phyloP scores from a whole-genome alignment of 2,797 vertebrate genomes.

The Leptoclinus maculatus region DNA sequence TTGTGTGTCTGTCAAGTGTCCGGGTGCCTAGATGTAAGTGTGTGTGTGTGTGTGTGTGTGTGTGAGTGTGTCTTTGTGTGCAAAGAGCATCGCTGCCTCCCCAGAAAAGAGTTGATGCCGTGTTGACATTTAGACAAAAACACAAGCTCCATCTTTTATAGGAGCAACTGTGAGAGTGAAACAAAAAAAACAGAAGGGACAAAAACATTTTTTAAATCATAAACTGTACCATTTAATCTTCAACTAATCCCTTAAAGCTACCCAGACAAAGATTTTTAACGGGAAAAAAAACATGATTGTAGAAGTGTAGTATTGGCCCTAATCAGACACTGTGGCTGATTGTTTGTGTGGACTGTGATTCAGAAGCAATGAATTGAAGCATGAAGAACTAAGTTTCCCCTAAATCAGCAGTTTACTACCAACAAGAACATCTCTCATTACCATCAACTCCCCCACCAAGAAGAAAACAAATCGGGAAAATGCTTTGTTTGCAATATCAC shows the following conservation, averaged over 20 bases:
- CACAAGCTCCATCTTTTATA: constrained; percentile 48
- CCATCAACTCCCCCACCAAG: background rate
- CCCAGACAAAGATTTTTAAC: background rate
- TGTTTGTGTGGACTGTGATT: background rate
- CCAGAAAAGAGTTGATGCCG: constrained; percentile 51
- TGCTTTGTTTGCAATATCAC: background rate
- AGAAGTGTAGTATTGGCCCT: background rate
- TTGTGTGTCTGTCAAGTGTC: background rate
- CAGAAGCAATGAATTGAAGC: constrained; percentile 11
- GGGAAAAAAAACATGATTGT: background rate
- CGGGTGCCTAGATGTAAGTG: background rate
- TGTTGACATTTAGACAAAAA: constrained; percentile 71
- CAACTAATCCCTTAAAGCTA: background rate
- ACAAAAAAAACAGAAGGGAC: constrained; percentile 9
- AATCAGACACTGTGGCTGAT: background rate
- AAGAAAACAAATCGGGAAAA: background rate
- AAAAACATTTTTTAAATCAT: background rate
- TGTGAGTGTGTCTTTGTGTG: constrained; percentile 14
- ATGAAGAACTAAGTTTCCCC: background rate
- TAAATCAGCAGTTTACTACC: constrained; percentile 8
- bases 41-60: constrained; percentile 8
- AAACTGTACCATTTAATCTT: constrained; percentile 29
- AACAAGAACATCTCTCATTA: background rate
- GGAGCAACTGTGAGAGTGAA: constrained; percentile 56
- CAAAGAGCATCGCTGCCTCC: constrained; percentile 52